A percentile compares a stretch with the other conserved stretches of the same genome.
phyloP scores from a whole-genome alignment of 2,888 invertebrate genomes.

The Synergus japonicus region DNA sequence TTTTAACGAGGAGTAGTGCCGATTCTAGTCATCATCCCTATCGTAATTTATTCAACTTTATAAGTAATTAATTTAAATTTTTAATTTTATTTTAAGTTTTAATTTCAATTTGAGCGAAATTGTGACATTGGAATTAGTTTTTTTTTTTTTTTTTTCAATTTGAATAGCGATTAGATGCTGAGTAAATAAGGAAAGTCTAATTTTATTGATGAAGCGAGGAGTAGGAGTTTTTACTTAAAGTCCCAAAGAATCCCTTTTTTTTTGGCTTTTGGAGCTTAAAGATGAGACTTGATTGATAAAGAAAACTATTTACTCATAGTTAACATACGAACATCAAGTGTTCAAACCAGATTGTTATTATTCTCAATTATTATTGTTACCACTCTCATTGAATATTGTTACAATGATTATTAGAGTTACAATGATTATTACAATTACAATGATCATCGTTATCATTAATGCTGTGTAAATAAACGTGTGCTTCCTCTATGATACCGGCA shows the following conservation, averaged over 20 bases:
- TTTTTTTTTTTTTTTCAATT: neutral
- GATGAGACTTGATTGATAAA: slow-evolving; percentile 35
- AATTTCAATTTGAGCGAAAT: neutral
- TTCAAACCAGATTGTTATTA: slow-evolving; percentile 55
- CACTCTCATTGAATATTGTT: slow-evolving; percentile 57
- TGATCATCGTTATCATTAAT: slow-evolving; percentile 62
- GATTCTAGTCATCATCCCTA: neutral
- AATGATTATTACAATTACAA: slow-evolving; percentile 60
- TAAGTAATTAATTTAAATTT: neutral
- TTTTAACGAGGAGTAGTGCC: neutral
- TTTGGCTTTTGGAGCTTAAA: slow-evolving; percentile 54
- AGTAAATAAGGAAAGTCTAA: slow-evolving; percentile 10
- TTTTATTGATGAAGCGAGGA: slow-evolving; percentile 22
- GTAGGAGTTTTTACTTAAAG: slow-evolving; percentile 22
- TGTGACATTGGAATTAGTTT: neutral
- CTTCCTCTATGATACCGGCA: slow-evolving; percentile 72
- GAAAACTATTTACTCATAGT: slow-evolving; percentile 36
- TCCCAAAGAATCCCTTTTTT: slow-evolving; percentile 42
- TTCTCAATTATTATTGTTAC: slow-evolving; percentile 58
- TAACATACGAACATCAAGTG: slow-evolving; percentile 45
- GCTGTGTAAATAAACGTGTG: slow-evolving; percentile 76
- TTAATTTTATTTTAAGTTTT: neutral
- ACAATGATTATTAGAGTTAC: slow-evolving; percentile 62
- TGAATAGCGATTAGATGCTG: slow-evolving; percentile 5
- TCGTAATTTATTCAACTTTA: neutral